These are phyloP conservation scores for Rhopalosiphum maidis DNA, from an alignment of 1,140 invertebrate species.

Conservation along the genomic window DNA sequence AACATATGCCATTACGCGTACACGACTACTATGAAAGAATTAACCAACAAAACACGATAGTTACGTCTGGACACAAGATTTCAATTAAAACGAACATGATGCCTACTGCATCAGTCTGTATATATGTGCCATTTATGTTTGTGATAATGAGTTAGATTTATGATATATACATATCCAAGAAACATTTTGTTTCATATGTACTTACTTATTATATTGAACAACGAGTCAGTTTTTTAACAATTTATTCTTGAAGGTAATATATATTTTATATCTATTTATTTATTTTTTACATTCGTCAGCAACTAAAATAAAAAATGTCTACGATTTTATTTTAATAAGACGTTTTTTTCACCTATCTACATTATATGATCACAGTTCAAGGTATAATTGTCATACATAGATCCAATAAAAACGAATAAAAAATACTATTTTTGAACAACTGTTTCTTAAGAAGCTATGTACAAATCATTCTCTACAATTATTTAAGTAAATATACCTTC, in stretches of 20 bases:
- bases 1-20: background rate
- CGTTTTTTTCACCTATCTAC: background rate
- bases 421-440: background rate
- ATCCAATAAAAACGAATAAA: background rate
- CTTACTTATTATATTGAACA: background rate
- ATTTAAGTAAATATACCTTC: background rate
- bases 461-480: background rate
- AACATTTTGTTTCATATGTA: background rate
- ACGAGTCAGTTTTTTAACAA: background rate
- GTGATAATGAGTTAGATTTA: constrained; percentile 31
- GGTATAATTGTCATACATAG: background rate
- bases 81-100: constrained; percentile 44
- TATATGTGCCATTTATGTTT: background rate
- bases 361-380: background rate
- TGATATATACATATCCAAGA: background rate
- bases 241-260: background rate
- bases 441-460: background rate
- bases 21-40: constrained; percentile 24
- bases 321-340: background rate
- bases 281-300: background rate
- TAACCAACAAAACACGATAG: constrained; percentile 26
- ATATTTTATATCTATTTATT: background rate
- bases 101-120: background rate
- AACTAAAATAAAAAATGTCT: background rate
- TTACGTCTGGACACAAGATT: constrained; percentile 37